These are phyloP conservation scores for Drosophila monieri DNA, from an alignment of 2,888 invertebrate species.

Conservation along the genomic window DNA sequence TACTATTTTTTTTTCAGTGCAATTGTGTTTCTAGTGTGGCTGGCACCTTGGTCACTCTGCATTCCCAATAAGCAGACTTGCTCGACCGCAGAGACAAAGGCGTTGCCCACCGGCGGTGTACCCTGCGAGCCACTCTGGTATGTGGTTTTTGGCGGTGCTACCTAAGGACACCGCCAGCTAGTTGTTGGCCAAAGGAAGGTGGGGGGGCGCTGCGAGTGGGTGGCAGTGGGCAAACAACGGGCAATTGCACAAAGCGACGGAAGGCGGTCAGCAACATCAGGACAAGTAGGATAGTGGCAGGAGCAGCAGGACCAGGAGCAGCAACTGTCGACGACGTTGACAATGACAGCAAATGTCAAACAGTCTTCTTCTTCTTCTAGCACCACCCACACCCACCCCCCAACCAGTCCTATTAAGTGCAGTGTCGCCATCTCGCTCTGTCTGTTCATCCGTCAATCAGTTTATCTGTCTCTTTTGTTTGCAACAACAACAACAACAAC, in stretches of 20 bases:
- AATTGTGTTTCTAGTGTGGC: background rate
- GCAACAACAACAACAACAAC: background rate
- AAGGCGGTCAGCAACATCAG: constrained; percentile 35
- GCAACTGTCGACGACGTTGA: constrained; percentile 58
- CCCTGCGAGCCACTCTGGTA: constrained; percentile 2
- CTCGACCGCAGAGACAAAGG: constrained; percentile 53
- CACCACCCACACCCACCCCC: background rate
- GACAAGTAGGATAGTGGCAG: constrained; percentile 6
- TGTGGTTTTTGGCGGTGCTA: background rate
- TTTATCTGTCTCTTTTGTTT: constrained; percentile 43
- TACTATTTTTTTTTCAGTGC: background rate
- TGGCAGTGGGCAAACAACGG: constrained; percentile 49
- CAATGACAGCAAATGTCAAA: constrained; percentile 76
- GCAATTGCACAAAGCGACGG: constrained; percentile 55
- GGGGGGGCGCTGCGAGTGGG: background rate
- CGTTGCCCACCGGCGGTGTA: constrained; percentile 37
- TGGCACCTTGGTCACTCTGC: constrained; percentile 15
- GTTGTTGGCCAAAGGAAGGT: background rate
- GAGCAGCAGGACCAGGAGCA: constrained; percentile 16
- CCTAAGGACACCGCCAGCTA: background rate
- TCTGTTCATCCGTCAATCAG: constrained; percentile 43
- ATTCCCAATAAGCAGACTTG: constrained; percentile 38
- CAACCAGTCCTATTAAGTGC: constrained; percentile 29
- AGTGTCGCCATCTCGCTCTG: constrained; percentile 23
- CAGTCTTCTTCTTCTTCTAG: constrained; percentile 47